phyloP scores from a whole-genome alignment of 2,888 invertebrate species.

The Chloromyia formosa region DNA sequence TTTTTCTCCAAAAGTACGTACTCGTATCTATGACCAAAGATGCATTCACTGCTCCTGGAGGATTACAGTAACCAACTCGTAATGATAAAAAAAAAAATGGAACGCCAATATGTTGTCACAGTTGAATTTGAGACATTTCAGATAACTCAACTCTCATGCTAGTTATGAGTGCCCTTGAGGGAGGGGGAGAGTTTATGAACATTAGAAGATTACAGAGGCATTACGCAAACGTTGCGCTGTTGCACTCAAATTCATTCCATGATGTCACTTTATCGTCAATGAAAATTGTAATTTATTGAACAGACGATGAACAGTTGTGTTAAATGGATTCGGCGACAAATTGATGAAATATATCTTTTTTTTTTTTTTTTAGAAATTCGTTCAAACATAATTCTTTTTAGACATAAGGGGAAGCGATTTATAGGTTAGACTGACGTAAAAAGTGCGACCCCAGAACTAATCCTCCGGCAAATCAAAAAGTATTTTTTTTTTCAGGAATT shows the following conservation, averaged over 20 bases:
- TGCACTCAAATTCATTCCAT: slow-evolving; percentile 1
- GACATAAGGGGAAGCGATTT: too few relatives aligned
- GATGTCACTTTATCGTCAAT: slow-evolving; percentile 8
- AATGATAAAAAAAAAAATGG: neutral
- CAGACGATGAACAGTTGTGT: slow-evolving; percentile 34
- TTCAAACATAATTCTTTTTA: too few relatives aligned
- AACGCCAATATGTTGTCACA: neutral
- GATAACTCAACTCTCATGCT: slow-evolving; percentile 7
- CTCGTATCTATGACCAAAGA: neutral
- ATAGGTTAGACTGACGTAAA: too few relatives aligned
- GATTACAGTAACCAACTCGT: too few relatives aligned
- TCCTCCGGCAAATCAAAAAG: too few relatives aligned
- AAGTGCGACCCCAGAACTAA: too few relatives aligned
- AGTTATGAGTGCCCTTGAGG: too few relatives aligned
- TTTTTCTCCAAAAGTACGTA: neutral
- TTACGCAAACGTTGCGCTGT: slow-evolving; percentile 5
- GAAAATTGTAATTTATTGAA: slow-evolving; percentile 31
- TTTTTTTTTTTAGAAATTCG: too few relatives aligned
- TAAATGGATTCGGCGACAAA: slow-evolving; percentile 36
- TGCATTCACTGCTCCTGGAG: too few relatives aligned
- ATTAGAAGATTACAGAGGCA: slow-evolving; percentile 4
- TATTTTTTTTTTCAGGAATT: too few relatives aligned
- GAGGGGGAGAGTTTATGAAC: slow-evolving; percentile 25
- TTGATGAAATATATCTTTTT: slow-evolving; percentile 32
- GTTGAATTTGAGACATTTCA: neutral